These are phyloP conservation scores for Mixornis gularis DNA, from an alignment of 2,113 vertebrate genomes.

Conservation along the genomic window DNA sequence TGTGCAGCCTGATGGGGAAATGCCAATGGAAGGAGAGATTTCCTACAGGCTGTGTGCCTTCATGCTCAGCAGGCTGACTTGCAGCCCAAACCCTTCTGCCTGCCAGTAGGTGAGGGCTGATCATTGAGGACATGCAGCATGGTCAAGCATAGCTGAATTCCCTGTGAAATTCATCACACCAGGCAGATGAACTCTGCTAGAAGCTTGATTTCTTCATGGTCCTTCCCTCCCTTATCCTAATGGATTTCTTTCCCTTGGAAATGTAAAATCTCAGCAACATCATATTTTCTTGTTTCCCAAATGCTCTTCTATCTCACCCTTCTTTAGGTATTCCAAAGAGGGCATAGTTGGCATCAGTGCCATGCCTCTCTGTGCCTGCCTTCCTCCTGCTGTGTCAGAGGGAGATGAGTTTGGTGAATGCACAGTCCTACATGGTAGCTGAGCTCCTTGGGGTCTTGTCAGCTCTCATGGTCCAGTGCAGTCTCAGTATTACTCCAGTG, in stretches of 20 bases:
- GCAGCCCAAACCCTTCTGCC: background rate
- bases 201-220: background rate
- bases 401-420: background rate
- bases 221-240: background rate
- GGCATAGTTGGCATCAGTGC: background rate
- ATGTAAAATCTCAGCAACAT: fast-evolving
- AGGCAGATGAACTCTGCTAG: background rate
- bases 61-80: constrained; percentile 1
- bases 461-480: background rate
- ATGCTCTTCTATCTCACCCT: background rate
- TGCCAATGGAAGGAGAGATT: background rate
- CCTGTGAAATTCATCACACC: background rate
- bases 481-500: background rate
- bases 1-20: background rate
- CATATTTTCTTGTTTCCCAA: background rate
- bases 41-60: background rate
- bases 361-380: background rate
- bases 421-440: background rate
- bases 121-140: background rate
- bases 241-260: background rate
- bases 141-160: background rate
- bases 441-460: background rate
- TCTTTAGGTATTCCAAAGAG: background rate
- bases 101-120: background rate
- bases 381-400: background rate